These are phyloP conservation scores for Tyto alba DNA, from an alignment of 2,113 vertebrate genomes.

Conservation along the genomic window DNA sequence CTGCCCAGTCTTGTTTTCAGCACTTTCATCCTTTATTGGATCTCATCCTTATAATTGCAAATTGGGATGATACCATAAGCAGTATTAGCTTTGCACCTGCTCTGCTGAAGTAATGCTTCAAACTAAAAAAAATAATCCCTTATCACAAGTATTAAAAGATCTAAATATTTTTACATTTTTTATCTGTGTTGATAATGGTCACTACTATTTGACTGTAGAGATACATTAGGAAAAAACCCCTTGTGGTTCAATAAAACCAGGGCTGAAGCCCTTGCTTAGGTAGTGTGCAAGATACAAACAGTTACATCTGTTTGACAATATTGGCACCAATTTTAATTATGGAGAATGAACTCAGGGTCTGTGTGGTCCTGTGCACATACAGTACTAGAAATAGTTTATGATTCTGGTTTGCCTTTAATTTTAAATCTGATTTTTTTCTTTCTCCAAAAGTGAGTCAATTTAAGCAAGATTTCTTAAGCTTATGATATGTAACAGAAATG, in stretches of 20 bases:
- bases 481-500: neutral
- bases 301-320: neutral
- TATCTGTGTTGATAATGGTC: neutral
- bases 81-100: neutral
- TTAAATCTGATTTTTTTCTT: neutral
- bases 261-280: neutral
- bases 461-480: neutral
- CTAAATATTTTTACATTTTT: neutral
- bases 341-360: neutral
- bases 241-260: neutral
- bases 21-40: neutral
- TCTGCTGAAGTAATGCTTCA: neutral
- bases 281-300: rapidly evolving
- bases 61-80: neutral
- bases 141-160: neutral
- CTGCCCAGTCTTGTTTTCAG: neutral
- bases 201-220: neutral
- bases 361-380: neutral
- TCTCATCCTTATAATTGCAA: neutral
- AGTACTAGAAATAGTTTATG: neutral
- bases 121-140: neutral
- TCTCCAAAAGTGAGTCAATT: neutral
- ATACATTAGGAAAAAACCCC: neutral
- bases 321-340: neutral
- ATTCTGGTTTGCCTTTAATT: neutral